These are phyloP conservation scores for Conus canariensis DNA, from an alignment of 2,888 invertebrate genomes.

Conservation along the genomic window DNA sequence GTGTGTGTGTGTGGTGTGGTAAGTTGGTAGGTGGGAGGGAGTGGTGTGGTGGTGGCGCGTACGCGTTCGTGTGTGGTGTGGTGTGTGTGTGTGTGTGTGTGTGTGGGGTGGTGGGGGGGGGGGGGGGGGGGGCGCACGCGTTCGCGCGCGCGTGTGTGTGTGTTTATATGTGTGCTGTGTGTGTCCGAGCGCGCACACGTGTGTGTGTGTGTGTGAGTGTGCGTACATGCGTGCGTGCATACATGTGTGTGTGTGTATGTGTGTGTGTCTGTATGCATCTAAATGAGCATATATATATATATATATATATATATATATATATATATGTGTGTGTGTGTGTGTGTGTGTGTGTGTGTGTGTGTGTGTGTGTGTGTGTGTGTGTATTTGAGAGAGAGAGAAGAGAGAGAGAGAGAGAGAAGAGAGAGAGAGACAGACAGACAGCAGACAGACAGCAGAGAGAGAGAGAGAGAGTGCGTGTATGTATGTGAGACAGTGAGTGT, in stretches of 20 bases:
- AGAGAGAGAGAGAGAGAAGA: no score
- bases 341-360: constrained; percentile 1
- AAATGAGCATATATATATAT: no score
- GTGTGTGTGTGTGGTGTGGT: no score
- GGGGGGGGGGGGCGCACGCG: not conserved
- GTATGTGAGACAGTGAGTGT: no score
- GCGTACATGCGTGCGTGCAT: not conserved
- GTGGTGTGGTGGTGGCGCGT: no score
- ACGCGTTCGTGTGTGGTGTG: not conserved
- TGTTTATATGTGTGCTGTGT: not conserved
- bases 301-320: no score
- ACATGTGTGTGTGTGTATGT: not conserved
- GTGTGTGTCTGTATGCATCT: not conserved
- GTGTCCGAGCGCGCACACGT: not conserved
- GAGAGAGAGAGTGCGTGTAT: no score
- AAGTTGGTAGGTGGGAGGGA: no score
- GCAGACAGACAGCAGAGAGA: no score
- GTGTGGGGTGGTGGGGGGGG: not conserved
- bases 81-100: constrained; percentile 1
- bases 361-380: not conserved
- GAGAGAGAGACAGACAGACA: no score
- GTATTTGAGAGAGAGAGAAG: no score
- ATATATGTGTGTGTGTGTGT: not conserved
- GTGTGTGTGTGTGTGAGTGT: not conserved
- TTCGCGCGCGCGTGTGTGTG: not conserved